Conservation (phyloP, 2,888 invertebrate genomes). For the Alloscopus bannaensis region DNA sequence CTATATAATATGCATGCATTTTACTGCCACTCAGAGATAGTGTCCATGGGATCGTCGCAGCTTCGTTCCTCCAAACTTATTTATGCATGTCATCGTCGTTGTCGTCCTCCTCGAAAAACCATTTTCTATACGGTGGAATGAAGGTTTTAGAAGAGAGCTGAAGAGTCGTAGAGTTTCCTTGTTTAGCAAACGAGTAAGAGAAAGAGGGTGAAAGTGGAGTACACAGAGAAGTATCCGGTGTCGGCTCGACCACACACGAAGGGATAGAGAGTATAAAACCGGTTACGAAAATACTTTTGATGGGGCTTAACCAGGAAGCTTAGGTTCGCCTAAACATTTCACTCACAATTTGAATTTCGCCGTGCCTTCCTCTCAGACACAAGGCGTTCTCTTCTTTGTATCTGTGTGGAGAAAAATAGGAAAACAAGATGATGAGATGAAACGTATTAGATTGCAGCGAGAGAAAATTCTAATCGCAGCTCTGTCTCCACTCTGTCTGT, state of each 20-base stretch:
- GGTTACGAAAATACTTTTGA: conserved; percentile 19
- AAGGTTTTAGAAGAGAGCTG: too few species aligned
- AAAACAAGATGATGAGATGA: conserved; percentile 22
- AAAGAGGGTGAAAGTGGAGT: conserved; percentile 14
- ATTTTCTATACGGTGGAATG: too few species aligned
- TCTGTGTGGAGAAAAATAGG: neutral
- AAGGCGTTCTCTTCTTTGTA: neutral
- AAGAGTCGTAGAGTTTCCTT: neutral
- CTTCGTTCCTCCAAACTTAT: conserved; percentile 1
- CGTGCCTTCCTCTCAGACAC: neutral
- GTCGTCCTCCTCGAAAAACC: too few species aligned
- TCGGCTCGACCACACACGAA: conserved; percentile 3
- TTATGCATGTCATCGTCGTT: conserved; percentile 24
- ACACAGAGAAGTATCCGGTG: conserved; percentile 10
- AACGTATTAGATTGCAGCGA: neutral
- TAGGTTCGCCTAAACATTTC: conserved; percentile 13
- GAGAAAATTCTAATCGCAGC: conserved; percentile 7
- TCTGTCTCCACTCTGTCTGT: neutral
- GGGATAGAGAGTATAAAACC: neutral
- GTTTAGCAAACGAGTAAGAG: too few species aligned
- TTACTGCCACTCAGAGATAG: neutral
- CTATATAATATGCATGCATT: conserved; percentile 11
- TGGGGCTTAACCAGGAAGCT: conserved; percentile 14
- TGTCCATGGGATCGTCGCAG: neutral
- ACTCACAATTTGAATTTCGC: conserved; percentile 7